A percentile compares a stretch with the other conserved stretches of the same genome.
Conservation (phyloP, 1,140 invertebrate species). For the Cydia pomonella region DNA sequence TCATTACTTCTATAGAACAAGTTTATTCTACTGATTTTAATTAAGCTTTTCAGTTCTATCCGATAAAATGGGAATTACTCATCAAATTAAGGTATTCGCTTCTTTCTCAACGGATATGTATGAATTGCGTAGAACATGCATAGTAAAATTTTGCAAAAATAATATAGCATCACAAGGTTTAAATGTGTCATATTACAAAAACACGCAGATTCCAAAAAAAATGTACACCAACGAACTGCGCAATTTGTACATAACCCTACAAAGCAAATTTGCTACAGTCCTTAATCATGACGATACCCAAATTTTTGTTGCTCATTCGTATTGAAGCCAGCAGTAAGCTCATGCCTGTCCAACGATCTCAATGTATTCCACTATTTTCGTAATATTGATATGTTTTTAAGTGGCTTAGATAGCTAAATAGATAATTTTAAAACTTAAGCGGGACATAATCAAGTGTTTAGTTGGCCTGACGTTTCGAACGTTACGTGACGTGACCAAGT, state of each 20-base stretch:
- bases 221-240: neutral
- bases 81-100: neutral
- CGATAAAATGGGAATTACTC: neutral
- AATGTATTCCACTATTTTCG: neutral
- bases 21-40: neutral
- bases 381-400: too few species aligned
- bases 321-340: neutral
- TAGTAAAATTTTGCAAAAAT: too few species aligned
- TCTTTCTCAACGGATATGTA: neutral
- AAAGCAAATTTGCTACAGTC: conserved; percentile 15
- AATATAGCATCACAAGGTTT: too few species aligned
- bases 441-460: too few species aligned
- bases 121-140: conserved; percentile 9
- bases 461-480: too few species aligned
- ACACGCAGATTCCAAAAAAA: too few species aligned
- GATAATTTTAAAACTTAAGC: too few species aligned
- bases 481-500: too few species aligned
- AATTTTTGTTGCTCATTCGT: neutral
- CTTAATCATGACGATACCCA: neutral
- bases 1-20: neutral
- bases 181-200: too few species aligned
- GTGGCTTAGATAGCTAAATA: too few species aligned
- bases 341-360: neutral
- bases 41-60: neutral
- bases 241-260: neutral